phyloP scores from a whole-genome alignment of 2,113 vertebrate genomes.

The Heliornis fulica region DNA sequence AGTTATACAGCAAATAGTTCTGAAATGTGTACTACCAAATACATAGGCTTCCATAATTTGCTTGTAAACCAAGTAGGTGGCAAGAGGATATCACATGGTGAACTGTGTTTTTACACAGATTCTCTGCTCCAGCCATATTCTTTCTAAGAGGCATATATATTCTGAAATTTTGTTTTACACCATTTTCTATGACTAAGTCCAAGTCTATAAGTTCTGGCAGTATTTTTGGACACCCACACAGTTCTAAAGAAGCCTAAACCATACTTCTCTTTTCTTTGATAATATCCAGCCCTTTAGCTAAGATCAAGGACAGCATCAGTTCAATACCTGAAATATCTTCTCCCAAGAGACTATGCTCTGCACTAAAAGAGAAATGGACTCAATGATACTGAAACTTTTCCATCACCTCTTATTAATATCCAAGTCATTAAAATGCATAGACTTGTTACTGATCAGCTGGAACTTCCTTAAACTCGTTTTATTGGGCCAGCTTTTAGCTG shows the following conservation, averaged over 20 bases:
- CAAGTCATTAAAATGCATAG: neutral
- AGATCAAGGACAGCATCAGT: neutral
- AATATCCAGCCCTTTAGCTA: neutral
- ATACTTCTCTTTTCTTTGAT: neutral
- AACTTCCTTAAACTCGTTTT: neutral
- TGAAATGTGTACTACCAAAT: neutral
- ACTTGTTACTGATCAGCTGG: neutral
- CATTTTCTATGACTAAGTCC: neutral
- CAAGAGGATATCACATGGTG: neutral
- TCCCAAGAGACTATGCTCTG: neutral
- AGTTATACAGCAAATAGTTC: neutral
- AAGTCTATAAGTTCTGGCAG: neutral
- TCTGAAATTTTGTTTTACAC: neutral
- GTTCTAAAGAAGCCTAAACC: neutral
- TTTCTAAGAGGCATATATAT: neutral
- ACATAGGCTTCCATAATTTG: neutral
- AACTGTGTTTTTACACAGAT: neutral
- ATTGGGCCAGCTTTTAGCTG: neutral
- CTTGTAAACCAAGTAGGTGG: neutral
- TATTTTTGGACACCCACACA: neutral
- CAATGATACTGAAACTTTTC: neutral
- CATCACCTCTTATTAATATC: neutral
- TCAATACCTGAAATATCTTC: neutral
- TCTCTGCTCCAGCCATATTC: neutral
- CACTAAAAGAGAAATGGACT: neutral